Evolutionary conservation across 2,797 vertebrate species (phyloP).

Genomic region (Uromys caudimaculatus): DNA sequence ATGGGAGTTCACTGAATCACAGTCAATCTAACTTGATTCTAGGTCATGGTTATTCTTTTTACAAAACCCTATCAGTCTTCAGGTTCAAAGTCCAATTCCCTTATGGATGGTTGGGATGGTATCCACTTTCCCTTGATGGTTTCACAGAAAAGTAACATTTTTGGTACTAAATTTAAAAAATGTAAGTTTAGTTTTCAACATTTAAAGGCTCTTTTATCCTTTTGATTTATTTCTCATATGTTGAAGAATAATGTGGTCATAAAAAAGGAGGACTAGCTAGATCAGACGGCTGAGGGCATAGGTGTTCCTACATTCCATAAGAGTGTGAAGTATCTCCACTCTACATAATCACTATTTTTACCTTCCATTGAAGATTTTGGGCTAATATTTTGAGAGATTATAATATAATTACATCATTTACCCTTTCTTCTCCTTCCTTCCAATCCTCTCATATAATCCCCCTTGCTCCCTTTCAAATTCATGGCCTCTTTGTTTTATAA

Average conservation of each 20-base stretch:
- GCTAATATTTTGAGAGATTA: not conserved
- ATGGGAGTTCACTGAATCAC: constrained; percentile 16
- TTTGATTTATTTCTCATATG: not conserved
- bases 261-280: not conserved
- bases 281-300: not conserved
- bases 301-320: not conserved
- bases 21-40: not conserved
- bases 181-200: not conserved
- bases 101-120: not conserved
- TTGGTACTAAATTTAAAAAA: not conserved
- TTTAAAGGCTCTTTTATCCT: not conserved
- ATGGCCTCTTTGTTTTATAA: not conserved
- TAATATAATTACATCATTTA: not conserved
- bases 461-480: not conserved
- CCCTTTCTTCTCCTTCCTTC: not conserved
- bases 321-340: not conserved
- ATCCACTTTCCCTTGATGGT: not conserved
- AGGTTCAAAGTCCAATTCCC: not conserved
- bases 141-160: not conserved
- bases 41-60: not conserved
- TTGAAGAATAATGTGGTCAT: not conserved
- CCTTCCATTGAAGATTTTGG: not conserved
- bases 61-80: not conserved
- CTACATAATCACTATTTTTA: not conserved
- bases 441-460: too few species aligned